Evolutionary conservation across 1,140 invertebrate genomes (phyloP).

Genomic region (Drosophila bifasciata): DNA sequence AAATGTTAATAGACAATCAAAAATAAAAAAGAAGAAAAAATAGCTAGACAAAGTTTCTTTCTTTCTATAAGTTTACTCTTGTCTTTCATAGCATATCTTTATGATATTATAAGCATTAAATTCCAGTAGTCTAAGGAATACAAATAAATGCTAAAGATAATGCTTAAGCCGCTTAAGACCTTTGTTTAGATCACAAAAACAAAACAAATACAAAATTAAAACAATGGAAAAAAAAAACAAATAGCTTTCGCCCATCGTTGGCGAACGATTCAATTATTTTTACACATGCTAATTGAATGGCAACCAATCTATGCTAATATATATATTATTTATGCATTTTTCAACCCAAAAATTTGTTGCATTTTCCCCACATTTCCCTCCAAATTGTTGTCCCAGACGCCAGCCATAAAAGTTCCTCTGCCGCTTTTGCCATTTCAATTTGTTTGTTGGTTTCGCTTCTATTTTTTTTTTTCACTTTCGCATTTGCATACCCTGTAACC

Average conservation of each 20-base stretch:
- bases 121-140: too few species aligned
- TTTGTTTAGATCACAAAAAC: too few species aligned
- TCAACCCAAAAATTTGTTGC: conserved; percentile 38
- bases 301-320: conserved; percentile 62
- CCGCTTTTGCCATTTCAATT: conserved; percentile 66
- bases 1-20: too few species aligned
- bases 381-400: conserved; percentile 2
- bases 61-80: too few species aligned
- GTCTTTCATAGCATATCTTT: too few species aligned
- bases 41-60: too few species aligned
- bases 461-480: conserved; percentile 33
- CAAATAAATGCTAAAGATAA: too few species aligned
- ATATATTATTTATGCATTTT: conserved; percentile 73
- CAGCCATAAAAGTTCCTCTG: conserved; percentile 63
- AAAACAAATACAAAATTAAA: too few species aligned
- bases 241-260: conserved; percentile 9
- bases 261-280: conserved; percentile 55
- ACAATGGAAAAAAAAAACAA: not conserved
- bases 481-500: too few species aligned
- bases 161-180: not conserved
- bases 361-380: conserved; percentile 2
- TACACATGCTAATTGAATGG: conserved; percentile 71
- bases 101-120: too few species aligned
- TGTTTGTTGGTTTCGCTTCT: conserved; percentile 53
- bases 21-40: too few species aligned